Evolutionary conservation across 1,140 invertebrate species (phyloP).

Genomic region (Antheraea pernyi): DNA sequence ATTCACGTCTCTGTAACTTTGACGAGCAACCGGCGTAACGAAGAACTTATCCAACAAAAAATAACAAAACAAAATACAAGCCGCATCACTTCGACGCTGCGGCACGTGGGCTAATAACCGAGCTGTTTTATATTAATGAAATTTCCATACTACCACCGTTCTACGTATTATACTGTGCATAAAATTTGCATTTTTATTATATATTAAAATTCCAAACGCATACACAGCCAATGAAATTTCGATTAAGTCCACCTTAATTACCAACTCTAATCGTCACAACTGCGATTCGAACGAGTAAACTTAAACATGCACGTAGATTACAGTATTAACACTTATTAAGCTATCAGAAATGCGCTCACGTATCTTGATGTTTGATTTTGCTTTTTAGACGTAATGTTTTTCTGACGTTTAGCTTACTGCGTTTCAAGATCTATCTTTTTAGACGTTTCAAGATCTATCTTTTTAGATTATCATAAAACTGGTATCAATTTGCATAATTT

Average conservation of each 20-base stretch:
- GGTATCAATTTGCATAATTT: not conserved
- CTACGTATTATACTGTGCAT: slow-evolving; percentile 3
- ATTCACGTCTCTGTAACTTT: too few species aligned
- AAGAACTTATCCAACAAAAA: too few species aligned
- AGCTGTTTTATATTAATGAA: slow-evolving; percentile 21
- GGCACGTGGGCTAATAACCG: too few species aligned
- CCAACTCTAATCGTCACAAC: not conserved
- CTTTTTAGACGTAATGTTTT: not conserved
- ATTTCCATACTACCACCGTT: slow-evolving; percentile 25
- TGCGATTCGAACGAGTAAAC: not conserved
- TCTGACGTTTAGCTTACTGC: not conserved
- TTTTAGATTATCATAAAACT: not conserved
- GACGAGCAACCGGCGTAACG: too few species aligned
- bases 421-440: not conserved
- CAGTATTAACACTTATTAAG: not conserved
- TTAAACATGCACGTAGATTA: not conserved
- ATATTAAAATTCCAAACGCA: slow-evolving; percentile 5
- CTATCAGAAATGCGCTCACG: not conserved
- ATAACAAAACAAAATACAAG: too few species aligned
- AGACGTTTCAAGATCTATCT: not conserved
- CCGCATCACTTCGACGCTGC: too few species aligned
- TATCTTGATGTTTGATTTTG: not conserved
- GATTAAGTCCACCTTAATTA: not conserved
- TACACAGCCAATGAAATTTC: not conserved
- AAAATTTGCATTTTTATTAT: slow-evolving; percentile 23